phyloP scores from a whole-genome alignment of 2,888 invertebrate genomes.

The Falcaria lacertinaria region DNA sequence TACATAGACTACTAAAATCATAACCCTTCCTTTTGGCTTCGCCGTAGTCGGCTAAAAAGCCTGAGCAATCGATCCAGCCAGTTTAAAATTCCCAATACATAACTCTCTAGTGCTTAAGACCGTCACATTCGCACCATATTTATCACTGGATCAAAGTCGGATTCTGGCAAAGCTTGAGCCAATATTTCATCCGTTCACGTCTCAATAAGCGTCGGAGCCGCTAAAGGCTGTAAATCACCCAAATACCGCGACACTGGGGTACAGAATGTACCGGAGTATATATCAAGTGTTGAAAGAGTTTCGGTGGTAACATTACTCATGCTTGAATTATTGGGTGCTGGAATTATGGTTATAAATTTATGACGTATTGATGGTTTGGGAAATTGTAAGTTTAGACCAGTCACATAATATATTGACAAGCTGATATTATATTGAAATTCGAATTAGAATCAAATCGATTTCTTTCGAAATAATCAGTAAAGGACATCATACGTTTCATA shows the following conservation, averaged over 20 bases:
- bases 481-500: too few relatives aligned
- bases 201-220: constrained; percentile 49
- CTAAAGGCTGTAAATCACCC: constrained; percentile 42
- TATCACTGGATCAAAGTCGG: constrained; percentile 60
- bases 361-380: neutral
- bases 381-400: too few relatives aligned
- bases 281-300: neutral
- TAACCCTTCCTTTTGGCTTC: too few relatives aligned
- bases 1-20: too few relatives aligned
- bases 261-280: neutral
- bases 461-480: too few relatives aligned
- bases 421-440: too few relatives aligned
- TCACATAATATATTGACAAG: too few relatives aligned
- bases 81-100: constrained; percentile 42
- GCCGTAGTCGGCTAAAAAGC: too few relatives aligned
- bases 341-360: neutral
- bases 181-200: constrained; percentile 61
- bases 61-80: constrained; percentile 1
- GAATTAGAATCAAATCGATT: too few relatives aligned
- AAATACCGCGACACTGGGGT: constrained; percentile 6
- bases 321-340: neutral
- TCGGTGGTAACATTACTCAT: neutral
- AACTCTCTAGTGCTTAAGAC: constrained; percentile 23
- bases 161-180: constrained; percentile 28
- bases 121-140: constrained; percentile 53